Base-by-base conservation (phyloP, 2,113 vertebrate species). In the Picathartes gymnocephalus region DNA sequence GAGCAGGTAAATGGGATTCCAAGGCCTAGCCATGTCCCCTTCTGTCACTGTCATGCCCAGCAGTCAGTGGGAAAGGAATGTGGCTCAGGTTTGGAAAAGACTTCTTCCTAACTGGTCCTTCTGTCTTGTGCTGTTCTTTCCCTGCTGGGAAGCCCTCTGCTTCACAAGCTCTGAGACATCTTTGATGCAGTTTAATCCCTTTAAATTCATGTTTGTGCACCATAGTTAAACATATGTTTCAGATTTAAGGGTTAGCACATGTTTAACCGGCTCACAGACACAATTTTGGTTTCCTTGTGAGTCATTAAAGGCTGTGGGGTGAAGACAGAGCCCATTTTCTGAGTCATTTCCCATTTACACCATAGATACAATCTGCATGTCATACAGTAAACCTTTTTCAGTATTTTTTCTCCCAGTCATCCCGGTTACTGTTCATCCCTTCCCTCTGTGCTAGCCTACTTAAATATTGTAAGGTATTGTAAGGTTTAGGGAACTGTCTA, bases 181-280 rank as follows among this genome's bases (percentile, higher is more conserved):
- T 88, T 64, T 80, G 62, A 57, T 88, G 80, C 31, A 40, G 39
- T 80, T 90, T 93, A 90, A 90, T 88, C 44, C 73, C 57, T 88
- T 76, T 70, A 77, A 69, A 57, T 76, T 86, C 37, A 48, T 2
- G 3, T 53, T 60, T 65, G 45, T 77, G 64, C 83, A 47, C 45
- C 58, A 6, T 5, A 50, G 28, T 80, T 95, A 88, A 92, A 51
- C 28, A 48, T 7, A 11, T 3, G 3, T 88, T 92, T 27, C 30
- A 74, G 71, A 50, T 21, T 23, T 37, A 65, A 88, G 62, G 57
- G 48, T 80, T 90, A 56, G 61, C 22, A 3, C 28, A 13, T 22
- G 18, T 91, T 83, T 83, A 65, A 44, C 62, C 73, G 85, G 85
- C 81, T 90, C 65, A 84, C 42, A 53, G 61, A 54, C 31, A 50